phyloP scores from a whole-genome alignment of 2,797 vertebrate species.

The Gallirallus australis region DNA sequence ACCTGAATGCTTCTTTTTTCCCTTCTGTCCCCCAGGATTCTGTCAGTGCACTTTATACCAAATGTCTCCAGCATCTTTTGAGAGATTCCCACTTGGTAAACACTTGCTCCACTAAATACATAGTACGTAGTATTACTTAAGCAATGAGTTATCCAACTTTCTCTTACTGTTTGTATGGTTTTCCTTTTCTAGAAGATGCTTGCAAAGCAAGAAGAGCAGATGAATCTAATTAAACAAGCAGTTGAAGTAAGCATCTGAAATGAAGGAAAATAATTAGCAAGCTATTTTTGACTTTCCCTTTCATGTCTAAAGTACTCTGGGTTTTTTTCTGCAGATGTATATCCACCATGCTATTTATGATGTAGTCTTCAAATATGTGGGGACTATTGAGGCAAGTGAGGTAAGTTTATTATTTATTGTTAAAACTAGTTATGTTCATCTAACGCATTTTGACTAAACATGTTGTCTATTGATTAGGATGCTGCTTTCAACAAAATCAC shows the following conservation, averaged over 20 bases:
- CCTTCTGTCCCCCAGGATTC: constrained; percentile 82
- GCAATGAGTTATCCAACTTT: neutral
- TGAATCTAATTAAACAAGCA: constrained; percentile 95
- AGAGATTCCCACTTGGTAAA: constrained; percentile 94
- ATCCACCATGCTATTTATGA: constrained; percentile 94
- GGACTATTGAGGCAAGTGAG: constrained; percentile 93
- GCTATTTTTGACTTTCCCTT: neutral
- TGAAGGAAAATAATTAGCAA: neutral
- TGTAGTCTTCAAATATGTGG: constrained; percentile 93
- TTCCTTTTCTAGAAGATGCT: constrained; percentile 86
- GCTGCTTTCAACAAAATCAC: constrained; percentile 96
- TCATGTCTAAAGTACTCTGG: neutral
- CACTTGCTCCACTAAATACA: neutral
- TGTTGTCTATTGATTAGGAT: constrained; percentile 81
- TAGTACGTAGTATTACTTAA: neutral
- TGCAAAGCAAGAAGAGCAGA: constrained; percentile 93
- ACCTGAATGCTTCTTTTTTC: neutral
- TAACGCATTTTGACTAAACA: neutral
- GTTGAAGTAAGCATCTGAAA: constrained; percentile 87
- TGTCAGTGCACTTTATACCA: constrained; percentile 92
- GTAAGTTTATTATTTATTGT: constrained; percentile 69
- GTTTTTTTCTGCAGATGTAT: constrained; percentile 85
- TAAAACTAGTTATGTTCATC: neutral
- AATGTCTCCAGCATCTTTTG: constrained; percentile 95
- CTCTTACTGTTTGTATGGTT: constrained; percentile 13